phyloP scores from a whole-genome alignment of 2,113 vertebrate species.

The Tretioscincus oriximinensis region DNA sequence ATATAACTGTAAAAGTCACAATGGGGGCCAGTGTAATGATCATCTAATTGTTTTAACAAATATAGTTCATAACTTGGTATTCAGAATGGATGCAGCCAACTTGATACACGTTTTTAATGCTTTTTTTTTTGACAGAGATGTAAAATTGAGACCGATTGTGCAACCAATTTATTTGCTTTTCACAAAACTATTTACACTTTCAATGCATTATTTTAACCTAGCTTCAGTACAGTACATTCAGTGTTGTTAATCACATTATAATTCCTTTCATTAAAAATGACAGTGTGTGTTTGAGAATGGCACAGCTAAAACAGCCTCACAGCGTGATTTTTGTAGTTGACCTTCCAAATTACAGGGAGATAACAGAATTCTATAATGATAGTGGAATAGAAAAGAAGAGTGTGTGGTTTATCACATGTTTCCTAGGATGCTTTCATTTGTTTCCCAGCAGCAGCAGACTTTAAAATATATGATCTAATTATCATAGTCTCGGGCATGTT shows the following conservation, averaged over 20 bases:
- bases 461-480: not conserved
- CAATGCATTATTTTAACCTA: not conserved
- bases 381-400: accelerated
- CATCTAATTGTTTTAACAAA: not conserved
- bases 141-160: not conserved
- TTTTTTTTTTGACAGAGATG: not conserved
- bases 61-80: not conserved
- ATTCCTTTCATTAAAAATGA: not conserved
- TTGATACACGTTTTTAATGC: not conserved
- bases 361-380: constrained; percentile 16
- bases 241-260: not conserved
- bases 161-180: not conserved
- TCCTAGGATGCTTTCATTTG: not conserved
- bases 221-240: not conserved
- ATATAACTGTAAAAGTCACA: not conserved
- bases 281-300: not conserved
- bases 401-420: not conserved
- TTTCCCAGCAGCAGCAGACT: not conserved
- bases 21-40: not conserved
- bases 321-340: not conserved
- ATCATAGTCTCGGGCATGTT: not conserved
- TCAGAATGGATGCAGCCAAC: not conserved
- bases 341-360: not conserved
- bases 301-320: constrained; percentile 22
- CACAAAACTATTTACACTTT: not conserved